Conservation (phyloP, 2,113 vertebrate genomes). For the Ochotona curzoniae region DNA sequence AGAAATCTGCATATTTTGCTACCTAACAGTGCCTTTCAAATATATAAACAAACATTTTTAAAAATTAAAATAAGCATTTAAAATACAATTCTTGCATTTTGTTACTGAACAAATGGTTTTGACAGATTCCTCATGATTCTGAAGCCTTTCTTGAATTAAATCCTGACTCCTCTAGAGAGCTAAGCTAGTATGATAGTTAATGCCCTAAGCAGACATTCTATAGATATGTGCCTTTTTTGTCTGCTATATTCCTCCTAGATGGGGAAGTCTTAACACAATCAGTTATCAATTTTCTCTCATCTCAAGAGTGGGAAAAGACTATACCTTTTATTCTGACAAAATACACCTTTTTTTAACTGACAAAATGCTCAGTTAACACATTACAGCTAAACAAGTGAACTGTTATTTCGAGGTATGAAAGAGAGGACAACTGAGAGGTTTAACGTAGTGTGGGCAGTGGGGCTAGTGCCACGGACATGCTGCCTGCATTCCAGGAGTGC, state of each 20-base stretch:
- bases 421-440: neutral
- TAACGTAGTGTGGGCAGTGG: neutral
- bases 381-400: neutral
- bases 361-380: conserved; percentile 5
- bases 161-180: neutral
- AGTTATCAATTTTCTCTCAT: conserved; percentile 1
- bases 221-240: neutral
- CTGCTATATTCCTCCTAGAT: neutral
- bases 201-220: neutral
- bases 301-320: neutral
- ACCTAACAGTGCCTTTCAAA: too few species aligned
- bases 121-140: neutral
- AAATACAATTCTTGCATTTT: neutral
- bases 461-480: too few species aligned
- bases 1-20: too few species aligned
- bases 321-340: neutral
- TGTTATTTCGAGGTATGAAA: neutral
- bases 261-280: neutral
- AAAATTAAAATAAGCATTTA: neutral
- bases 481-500: too few species aligned
- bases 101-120: neutral
- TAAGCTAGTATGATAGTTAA: conserved; percentile 11
- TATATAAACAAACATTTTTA: too few species aligned
- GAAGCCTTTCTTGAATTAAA: conserved; percentile 29
- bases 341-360: too few species aligned